A percentile compares a stretch with the other conserved stretches of the same genome.
Conservation (phyloP, 2,888 invertebrate species). For the Pachydiplax longipennis region DNA sequence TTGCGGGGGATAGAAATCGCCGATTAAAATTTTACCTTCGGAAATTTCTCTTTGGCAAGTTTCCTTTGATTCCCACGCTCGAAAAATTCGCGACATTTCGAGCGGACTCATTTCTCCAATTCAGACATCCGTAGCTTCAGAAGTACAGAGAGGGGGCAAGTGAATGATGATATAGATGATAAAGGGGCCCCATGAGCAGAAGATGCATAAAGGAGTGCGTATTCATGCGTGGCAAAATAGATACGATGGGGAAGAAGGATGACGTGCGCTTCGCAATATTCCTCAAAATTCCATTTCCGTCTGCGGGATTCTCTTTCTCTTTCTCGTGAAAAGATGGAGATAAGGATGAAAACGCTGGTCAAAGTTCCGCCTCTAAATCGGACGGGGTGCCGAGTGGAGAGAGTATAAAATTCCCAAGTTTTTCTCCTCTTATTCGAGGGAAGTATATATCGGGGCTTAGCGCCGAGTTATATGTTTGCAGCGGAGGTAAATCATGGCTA, state of each 20-base stretch:
- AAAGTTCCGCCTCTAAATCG: conserved; percentile 3
- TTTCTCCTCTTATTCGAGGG: background rate
- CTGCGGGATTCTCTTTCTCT: background rate
- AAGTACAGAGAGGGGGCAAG: no score
- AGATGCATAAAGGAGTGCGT: background rate
- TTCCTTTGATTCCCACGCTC: no score
- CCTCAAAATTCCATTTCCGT: conserved; percentile 33
- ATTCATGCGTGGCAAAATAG: background rate
- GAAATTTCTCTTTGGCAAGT: no score
- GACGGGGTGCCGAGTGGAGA: background rate
- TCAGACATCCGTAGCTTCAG: no score
- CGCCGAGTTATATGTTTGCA: background rate
- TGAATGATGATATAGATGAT: no score
- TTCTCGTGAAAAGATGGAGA: background rate
- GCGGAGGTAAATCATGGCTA: background rate
- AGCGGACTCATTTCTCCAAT: no score
- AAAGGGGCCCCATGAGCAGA: background rate
- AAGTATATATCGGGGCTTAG: background rate
- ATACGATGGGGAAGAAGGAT: background rate
- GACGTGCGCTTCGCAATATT: conserved; percentile 37
- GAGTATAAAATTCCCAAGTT: conserved; percentile 7
- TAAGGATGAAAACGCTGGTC: conserved; percentile 34
- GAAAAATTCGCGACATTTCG: no score
- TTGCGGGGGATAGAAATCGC: no score
- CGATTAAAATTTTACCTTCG: no score